A percentile compares a stretch with the other conserved stretches of the same genome.
Evolutionary conservation across 2,888 invertebrate genomes (phyloP).

Genomic region (Ochropacha duplaris): DNA sequence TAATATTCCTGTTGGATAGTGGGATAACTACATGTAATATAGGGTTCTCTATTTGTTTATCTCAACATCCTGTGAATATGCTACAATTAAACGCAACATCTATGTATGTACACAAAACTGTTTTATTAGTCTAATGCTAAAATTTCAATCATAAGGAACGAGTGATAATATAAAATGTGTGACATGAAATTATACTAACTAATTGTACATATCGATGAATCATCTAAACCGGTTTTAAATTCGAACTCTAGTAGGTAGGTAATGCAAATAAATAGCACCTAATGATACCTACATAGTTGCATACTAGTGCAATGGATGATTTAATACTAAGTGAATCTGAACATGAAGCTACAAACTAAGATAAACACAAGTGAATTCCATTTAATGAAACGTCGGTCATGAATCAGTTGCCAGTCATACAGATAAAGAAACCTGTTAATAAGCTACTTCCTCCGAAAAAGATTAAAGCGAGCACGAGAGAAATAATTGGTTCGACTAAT

Average conservation of each 20-base stretch:
- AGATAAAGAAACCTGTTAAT: slow-evolving; percentile 67
- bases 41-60: neutral
- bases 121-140: too few species aligned
- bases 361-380: slow-evolving; percentile 37
- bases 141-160: too few species aligned
- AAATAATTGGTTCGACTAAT: slow-evolving; percentile 56
- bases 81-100: too few species aligned
- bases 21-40: neutral
- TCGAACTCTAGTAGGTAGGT: too few species aligned
- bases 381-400: slow-evolving; percentile 38
- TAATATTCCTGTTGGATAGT: too few species aligned
- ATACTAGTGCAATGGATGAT: neutral
- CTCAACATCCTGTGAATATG: neutral
- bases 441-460: slow-evolving; percentile 62
- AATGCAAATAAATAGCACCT: too few species aligned
- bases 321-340: neutral
- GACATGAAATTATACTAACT: too few species aligned
- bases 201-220: too few species aligned
- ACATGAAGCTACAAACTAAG: neutral
- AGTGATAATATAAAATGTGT: too few species aligned
- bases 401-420: slow-evolving; percentile 58
- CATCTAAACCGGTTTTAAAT: too few species aligned
- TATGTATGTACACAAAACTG: too few species aligned
- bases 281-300: too few species aligned
- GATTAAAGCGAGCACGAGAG: slow-evolving; percentile 55